A percentile compares a stretch with the other conserved stretches of the same genome.
Evolutionary conservation across 2,113 vertebrate species (phyloP).

Genomic region (Chaetodon auriga): DNA sequence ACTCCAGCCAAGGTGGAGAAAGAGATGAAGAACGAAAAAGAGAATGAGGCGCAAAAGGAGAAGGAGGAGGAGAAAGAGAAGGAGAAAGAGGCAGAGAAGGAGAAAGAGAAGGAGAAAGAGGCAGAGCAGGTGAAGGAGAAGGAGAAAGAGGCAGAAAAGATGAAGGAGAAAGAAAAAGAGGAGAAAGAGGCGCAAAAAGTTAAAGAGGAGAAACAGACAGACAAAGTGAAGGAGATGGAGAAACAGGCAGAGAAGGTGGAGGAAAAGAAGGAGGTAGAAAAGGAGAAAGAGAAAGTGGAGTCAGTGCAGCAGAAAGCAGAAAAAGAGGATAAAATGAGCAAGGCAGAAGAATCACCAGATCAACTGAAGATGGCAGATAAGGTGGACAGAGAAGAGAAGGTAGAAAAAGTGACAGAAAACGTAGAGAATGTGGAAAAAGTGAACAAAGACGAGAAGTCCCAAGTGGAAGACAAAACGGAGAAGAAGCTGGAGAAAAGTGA

Average conservation of each 20-base stretch:
- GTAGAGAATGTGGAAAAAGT: conserved; percentile 34
- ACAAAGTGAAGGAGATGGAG: background rate
- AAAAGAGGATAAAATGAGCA: conserved; percentile 25
- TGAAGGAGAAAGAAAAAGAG: background rate
- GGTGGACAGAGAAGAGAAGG: background rate
- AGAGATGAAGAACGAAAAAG: conserved; percentile 1
- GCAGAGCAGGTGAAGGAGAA: background rate
- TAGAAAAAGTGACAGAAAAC: conserved; percentile 32
- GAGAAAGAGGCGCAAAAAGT: background rate
- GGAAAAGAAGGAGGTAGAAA: conserved; percentile 13
- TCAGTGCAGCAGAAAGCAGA: conserved; percentile 26
- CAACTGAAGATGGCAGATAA: background rate
- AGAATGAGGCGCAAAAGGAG: background rate
- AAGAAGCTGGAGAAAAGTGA: conserved; percentile 46
- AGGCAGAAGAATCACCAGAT: conserved; percentile 27
- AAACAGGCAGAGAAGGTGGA: conserved; percentile 16
- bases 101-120: conserved; percentile 38
- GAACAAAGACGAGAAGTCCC: conserved; percentile 35
- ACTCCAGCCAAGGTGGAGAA: conserved; percentile 45
- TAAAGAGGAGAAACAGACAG: conserved; percentile 30
- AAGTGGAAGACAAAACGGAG: conserved; percentile 40
- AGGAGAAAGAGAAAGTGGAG: conserved; percentile 36
- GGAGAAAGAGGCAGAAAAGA: background rate
- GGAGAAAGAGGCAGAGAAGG: conserved; percentile 24
- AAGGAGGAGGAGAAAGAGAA: background rate